phyloP scores from a whole-genome alignment of 2,888 invertebrate species.

The Tinea semifulvella region DNA sequence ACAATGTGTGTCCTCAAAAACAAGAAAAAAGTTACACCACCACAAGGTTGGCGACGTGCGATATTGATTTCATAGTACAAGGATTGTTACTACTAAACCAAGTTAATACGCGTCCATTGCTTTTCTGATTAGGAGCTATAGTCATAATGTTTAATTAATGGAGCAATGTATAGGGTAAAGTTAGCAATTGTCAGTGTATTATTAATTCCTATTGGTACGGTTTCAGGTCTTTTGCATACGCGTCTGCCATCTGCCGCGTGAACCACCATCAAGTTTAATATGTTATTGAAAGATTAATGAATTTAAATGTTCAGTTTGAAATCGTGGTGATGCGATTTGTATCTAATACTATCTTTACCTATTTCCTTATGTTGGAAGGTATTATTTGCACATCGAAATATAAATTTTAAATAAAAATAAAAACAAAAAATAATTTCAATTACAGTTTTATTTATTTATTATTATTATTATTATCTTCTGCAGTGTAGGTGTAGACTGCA shows the following conservation, averaged over 20 bases:
- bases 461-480: too few relatives aligned
- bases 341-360: too few relatives aligned
- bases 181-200: background rate
- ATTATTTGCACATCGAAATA: too few relatives aligned
- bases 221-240: slow-evolving; percentile 12
- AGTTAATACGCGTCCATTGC: background rate
- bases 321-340: background rate
- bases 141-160: background rate
- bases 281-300: slow-evolving; percentile 12
- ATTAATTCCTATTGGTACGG: background rate
- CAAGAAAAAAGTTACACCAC: slow-evolving; percentile 32
- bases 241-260: slow-evolving; percentile 14
- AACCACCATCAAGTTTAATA: slow-evolving; percentile 12
- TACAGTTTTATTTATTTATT: too few relatives aligned
- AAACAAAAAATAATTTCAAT: too few relatives aligned
- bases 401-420: too few relatives aligned
- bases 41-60: slow-evolving; percentile 36
- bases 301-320: slow-evolving; percentile 6
- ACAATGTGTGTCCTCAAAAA: slow-evolving; percentile 44
- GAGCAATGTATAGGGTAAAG: background rate
- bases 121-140: background rate
- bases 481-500: too few relatives aligned
- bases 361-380: too few relatives aligned
- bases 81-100: background rate
- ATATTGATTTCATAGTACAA: slow-evolving; percentile 17